Evolutionary conservation across 2,113 vertebrate genomes (phyloP).

Genomic region (Danionella cerebrum): DNA sequence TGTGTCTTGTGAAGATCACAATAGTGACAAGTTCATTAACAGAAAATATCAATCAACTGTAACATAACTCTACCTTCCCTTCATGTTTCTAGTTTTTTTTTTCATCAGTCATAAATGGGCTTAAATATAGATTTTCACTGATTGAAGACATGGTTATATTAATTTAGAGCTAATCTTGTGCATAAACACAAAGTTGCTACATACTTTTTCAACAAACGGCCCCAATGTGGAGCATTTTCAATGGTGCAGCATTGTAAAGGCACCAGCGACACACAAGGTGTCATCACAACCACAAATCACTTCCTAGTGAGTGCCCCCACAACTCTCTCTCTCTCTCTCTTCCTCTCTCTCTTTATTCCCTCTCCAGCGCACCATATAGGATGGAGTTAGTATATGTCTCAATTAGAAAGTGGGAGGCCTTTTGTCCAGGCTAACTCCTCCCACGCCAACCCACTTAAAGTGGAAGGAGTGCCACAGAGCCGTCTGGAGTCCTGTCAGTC

Average conservation of each 20-base stretch:
- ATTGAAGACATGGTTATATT: too few relatives aligned
- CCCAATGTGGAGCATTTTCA: constrained; percentile 30
- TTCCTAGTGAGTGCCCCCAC: constrained; percentile 30
- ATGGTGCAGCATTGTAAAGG: constrained; percentile 42
- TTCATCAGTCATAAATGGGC: too few relatives aligned
- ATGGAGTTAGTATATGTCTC: constrained; percentile 42
- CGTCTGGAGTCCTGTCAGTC: constrained; percentile 31
- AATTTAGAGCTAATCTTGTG: too few relatives aligned
- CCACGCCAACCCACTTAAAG: constrained; percentile 39
- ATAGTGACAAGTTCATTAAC: too few relatives aligned
- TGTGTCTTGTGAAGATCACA: too few relatives aligned
- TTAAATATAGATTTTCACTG: too few relatives aligned
- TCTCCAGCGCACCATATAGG: constrained; percentile 36
- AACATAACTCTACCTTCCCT: too few relatives aligned
- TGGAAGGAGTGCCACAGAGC: constrained; percentile 23
- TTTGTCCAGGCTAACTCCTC: constrained; percentile 23
- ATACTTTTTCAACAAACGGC: background rate
- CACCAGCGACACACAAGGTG: constrained; percentile 50
- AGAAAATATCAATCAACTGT: too few relatives aligned
- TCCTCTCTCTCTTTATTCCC: constrained; percentile 11
- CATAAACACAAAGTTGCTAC: too few relatives aligned
- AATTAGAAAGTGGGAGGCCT: constrained; percentile 37
- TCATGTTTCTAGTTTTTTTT: too few relatives aligned
- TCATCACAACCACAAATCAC: constrained; percentile 56
- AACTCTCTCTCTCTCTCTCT: constrained; percentile 7